Evolutionary conservation across 2,113 vertebrate genomes (phyloP), one percentile per base, ranked within the genome.

Genomic region (Rhinichthys klamathensis): DNA sequence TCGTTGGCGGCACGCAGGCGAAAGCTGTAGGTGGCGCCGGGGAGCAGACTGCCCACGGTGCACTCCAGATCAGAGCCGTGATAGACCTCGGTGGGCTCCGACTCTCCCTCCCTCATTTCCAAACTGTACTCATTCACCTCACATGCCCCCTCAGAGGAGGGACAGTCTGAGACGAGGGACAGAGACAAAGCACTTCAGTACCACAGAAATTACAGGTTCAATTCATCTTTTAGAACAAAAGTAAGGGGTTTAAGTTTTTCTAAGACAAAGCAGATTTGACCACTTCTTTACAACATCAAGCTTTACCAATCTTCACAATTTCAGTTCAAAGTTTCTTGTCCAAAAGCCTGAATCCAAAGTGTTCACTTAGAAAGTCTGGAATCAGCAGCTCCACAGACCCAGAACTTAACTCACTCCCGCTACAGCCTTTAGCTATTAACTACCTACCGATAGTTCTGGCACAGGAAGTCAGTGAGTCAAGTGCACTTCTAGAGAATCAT

Each of bases 1-100:
- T 99, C 96, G 8, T 98, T 99, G 90, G 96, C 84, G 2, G 97
- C 98, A 44, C 97, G 90, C 92, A 99, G 95, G 76, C 95, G 69
- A 94, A 99, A 98, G 61, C 89, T 85, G 61, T 99, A 99, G 0
- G 94, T 92, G 6, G 97, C 96, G 38, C 98, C 98, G 0, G 98
- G 98, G 0, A 99, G 96, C 72, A 99, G 95, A 89, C 94, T 96
- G 79, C 95, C 89, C 1, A 99, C 93, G 0, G 97, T 98, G 91
- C 98, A 99, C 85, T 98, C 96, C 83, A 98, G 93, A 84, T 96
- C 95, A 0, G 95, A 92, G 18, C 98, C 98, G 0, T 94, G 94
- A 92, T 98, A 99, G 18, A 98, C 96, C 88, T 98, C 96, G 0
- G 95, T 94, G 5, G 95, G 93, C 0, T 93, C 93, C 0, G 92